A percentile compares a stretch with the other conserved stretches of the same genome.
phyloP scores from a whole-genome alignment of 1,140 invertebrate genomes.

The Ectropis grisescens region DNA sequence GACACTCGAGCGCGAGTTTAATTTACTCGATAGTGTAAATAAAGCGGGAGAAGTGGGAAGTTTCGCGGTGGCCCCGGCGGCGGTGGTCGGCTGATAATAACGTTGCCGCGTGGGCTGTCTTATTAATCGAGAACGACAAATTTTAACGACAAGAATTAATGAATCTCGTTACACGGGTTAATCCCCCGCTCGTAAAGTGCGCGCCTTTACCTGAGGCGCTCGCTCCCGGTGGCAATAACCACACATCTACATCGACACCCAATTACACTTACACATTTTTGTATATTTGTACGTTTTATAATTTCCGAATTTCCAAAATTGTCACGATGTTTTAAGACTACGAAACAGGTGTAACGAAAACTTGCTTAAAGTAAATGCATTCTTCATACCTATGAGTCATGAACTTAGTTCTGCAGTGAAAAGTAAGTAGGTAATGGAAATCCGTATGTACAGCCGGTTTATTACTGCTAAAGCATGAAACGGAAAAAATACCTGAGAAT shows the following conservation, averaged over 20 bases:
- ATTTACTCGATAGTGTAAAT: constrained; percentile 72
- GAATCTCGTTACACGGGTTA: constrained; percentile 72
- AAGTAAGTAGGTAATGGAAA: no score
- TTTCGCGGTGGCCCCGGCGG: constrained; percentile 48
- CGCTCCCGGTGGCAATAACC: constrained; percentile 19
- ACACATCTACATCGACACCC: constrained; percentile 19
- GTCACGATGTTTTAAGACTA: no score
- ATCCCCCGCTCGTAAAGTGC: constrained; percentile 69
- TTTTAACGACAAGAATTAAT: constrained; percentile 73
- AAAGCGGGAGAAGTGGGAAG: constrained; percentile 65
- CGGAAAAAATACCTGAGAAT: no score
- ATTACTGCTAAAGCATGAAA: no score
- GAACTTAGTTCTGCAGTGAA: no score
- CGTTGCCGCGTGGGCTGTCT: constrained; percentile 56
- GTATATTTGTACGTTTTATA: no score
- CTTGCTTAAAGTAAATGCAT: no score
- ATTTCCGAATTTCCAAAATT: no score
- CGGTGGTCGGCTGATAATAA: constrained; percentile 65
- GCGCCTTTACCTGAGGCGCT: constrained; percentile 41
- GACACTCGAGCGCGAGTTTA: constrained; percentile 68
- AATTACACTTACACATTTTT: no score
- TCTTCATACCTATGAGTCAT: no score
- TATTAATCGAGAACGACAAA: constrained; percentile 73
- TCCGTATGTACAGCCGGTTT: no score
- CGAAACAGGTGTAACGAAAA: no score